These are phyloP conservation scores for Nannoperca australis DNA, from an alignment of 2,797 vertebrate species.

Conservation along the genomic window DNA sequence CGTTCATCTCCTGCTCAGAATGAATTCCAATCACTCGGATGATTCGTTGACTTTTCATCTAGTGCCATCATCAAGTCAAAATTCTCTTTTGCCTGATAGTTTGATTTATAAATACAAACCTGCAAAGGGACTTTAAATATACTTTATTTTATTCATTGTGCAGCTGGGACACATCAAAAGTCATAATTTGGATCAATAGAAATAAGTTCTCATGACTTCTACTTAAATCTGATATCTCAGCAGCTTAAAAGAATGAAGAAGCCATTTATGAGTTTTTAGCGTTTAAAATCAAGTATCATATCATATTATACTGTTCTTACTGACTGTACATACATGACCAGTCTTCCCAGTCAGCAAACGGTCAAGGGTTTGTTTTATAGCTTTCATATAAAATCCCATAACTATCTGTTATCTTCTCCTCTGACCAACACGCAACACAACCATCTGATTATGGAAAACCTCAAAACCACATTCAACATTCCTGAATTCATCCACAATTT, in stretches of 20 bases:
- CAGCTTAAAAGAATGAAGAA: neutral
- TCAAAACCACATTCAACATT: slow-evolving; percentile 14
- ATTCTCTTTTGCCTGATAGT: neutral
- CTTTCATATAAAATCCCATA: slow-evolving; percentile 27
- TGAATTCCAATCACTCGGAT: neutral
- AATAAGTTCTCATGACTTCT: neutral
- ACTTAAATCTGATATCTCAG: neutral
- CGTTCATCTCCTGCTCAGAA: neutral
- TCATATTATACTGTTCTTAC: neutral
- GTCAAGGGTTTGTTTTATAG: neutral
- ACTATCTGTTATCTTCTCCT: slow-evolving; percentile 30
- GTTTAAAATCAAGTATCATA: neutral
- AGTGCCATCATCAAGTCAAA: neutral
- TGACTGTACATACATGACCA: neutral
- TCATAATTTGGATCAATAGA: neutral
- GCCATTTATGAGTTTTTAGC: neutral
- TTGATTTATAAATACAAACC: neutral
- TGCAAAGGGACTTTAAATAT: neutral
- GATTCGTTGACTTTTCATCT: neutral
- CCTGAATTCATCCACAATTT: neutral
- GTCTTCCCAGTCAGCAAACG: neutral
- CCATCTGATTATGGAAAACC: slow-evolving; percentile 34
- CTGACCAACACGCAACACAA: slow-evolving; percentile 5
- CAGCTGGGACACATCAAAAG: neutral
- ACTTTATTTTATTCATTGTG: neutral